These are phyloP conservation scores for Malacosoma neustria DNA, from an alignment of 2,888 invertebrate species.

Conservation along the genomic window DNA sequence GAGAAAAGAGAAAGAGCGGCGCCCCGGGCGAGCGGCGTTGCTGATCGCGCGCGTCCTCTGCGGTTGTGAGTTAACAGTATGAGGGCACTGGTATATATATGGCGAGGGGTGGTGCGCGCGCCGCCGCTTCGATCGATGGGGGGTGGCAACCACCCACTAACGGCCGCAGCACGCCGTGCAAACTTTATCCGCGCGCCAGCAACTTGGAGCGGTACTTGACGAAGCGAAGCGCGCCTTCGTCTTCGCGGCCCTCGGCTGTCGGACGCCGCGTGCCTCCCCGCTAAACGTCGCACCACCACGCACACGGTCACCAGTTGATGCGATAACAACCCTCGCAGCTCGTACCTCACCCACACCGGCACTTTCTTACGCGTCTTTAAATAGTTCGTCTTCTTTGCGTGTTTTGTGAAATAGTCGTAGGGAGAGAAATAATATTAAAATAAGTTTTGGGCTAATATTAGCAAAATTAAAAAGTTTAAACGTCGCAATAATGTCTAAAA, in stretches of 20 bases:
- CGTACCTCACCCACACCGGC: neutral
- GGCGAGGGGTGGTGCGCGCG: constrained; percentile 54
- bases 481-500: no score
- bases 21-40: constrained; percentile 69
- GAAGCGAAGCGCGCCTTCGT: constrained; percentile 24
- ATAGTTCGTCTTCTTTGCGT: no score
- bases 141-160: constrained; percentile 21
- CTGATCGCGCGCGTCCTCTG: constrained; percentile 72
- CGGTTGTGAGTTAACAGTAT: constrained; percentile 67
- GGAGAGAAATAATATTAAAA: no score
- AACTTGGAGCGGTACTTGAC: constrained; percentile 53
- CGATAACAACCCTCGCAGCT: neutral
- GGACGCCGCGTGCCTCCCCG: neutral
- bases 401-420: no score
- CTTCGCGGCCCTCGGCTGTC: constrained; percentile 6
- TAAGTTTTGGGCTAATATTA: no score
- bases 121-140: constrained; percentile 56
- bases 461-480: no score
- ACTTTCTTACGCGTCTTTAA: no score
- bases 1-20: constrained; percentile 72
- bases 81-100: constrained; percentile 64
- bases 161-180: constrained; percentile 35
- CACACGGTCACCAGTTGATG: neutral
- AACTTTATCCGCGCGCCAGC: constrained; percentile 46
- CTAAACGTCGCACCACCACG: constrained; percentile 1